Percentiles rank a stretch among this genome's conserved stretches.
Evolutionary conservation across 2,113 vertebrate genomes (phyloP).

Genomic region (Lamprotornis superbus): DNA sequence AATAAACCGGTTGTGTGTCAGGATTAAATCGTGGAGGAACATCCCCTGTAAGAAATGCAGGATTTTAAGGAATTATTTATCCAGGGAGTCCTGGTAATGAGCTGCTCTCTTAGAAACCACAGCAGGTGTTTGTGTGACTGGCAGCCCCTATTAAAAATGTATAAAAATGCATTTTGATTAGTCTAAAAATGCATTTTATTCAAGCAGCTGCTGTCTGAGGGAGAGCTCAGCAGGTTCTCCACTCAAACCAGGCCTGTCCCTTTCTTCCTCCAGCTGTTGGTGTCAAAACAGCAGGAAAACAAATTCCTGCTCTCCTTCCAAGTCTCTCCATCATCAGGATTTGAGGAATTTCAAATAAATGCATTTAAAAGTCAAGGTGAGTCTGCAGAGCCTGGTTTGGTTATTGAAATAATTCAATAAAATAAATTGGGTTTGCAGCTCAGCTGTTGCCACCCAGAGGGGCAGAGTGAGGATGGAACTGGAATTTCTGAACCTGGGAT

Average conservation of each 20-base stretch:
- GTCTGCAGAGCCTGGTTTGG: background rate
- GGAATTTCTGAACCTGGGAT: accelerated
- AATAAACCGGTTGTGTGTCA: accelerated
- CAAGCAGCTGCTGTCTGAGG: accelerated
- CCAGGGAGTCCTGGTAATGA: background rate
- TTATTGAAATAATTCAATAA: background rate
- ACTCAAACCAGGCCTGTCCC: background rate
- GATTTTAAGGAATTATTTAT: background rate
- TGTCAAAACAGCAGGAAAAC: background rate
- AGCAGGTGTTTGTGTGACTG: background rate
- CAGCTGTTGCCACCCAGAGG: accelerated
- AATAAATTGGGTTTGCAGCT: background rate
- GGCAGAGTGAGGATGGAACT: background rate
- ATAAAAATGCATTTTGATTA: background rate
- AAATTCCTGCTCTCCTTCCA: background rate
- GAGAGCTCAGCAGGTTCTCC: background rate
- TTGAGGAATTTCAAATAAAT: background rate
- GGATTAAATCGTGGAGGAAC: background rate
- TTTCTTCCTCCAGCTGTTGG: background rate
- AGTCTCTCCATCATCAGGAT: background rate
- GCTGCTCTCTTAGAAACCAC: background rate
- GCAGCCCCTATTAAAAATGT: background rate
- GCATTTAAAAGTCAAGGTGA: background rate
- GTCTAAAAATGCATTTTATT: background rate
- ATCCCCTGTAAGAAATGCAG: background rate